A percentile compares a stretch with the other conserved stretches of the same genome.
These are phyloP conservation scores for Hypomecis punctinalis DNA, from an alignment of 2,888 invertebrate genomes.

Conservation along the genomic window DNA sequence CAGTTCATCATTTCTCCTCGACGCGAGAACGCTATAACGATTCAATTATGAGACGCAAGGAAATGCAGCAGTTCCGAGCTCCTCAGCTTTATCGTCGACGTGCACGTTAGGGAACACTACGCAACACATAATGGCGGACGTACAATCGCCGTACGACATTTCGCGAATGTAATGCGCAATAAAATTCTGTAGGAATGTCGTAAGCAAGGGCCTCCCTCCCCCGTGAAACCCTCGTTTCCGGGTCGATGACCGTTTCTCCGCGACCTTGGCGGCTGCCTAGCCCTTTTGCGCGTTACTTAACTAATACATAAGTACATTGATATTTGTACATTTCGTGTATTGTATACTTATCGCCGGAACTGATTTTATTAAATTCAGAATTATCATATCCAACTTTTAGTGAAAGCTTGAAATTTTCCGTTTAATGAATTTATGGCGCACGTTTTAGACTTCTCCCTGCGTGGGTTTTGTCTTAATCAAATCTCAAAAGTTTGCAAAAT, in stretches of 20 bases:
- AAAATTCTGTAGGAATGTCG: conserved; percentile 55
- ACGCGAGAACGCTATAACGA: conserved; percentile 23
- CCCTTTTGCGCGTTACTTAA: conserved; percentile 49
- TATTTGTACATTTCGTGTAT: conserved; percentile 34
- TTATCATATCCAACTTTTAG: not conserved
- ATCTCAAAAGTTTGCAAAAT: no score
- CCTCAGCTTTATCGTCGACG: conserved; percentile 30
- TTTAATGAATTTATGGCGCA: not conserved
- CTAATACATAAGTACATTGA: conserved; percentile 23
- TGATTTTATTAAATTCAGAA: conserved; percentile 7
- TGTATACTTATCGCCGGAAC: conserved; percentile 34
- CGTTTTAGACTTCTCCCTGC: no score
- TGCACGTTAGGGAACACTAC: conserved; percentile 37
- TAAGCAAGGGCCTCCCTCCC: conserved; percentile 35
- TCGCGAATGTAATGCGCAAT: conserved; percentile 55
- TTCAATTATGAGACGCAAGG: conserved; percentile 24
- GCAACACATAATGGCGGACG: conserved; percentile 37
- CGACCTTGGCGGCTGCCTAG: conserved; percentile 60
- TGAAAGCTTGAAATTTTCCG: not conserved
- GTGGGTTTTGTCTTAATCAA: no score
- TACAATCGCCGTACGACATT: conserved; percentile 43
- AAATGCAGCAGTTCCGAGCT: conserved; percentile 25
- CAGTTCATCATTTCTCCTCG: conserved; percentile 1
- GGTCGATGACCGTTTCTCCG: conserved; percentile 64
- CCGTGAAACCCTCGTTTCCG: conserved; percentile 55